Conservation (phyloP, 2,888 invertebrate genomes). For the Drosophila affinis region DNA sequence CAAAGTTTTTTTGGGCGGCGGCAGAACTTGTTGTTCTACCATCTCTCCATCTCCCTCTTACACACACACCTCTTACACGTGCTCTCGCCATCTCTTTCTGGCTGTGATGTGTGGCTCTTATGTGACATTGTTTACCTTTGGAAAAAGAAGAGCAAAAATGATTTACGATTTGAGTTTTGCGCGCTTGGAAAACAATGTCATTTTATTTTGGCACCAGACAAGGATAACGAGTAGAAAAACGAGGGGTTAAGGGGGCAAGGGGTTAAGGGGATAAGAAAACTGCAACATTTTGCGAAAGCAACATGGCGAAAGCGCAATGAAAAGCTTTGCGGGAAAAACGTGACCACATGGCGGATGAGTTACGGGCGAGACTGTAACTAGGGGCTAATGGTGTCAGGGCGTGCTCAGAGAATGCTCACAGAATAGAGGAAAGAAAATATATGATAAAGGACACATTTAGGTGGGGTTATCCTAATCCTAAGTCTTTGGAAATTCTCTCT, state of each 20-base stretch:
- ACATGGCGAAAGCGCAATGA: constrained; percentile 14
- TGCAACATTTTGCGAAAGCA: constrained; percentile 5
- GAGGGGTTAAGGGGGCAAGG: not conserved
- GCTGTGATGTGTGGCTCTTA: constrained; percentile 55
- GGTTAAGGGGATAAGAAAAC: constrained; percentile 2
- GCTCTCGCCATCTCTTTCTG: constrained; percentile 11
- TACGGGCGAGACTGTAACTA: constrained; percentile 11
- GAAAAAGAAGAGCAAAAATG: constrained; percentile 36
- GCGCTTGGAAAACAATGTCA: constrained; percentile 60
- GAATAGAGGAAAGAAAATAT: not conserved
- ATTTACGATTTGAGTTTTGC: constrained; percentile 65
- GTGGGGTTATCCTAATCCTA: not conserved
- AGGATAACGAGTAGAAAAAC: constrained; percentile 52
- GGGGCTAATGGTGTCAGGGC: constrained; percentile 3
- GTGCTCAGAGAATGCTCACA: not conserved
- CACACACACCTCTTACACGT: not conserved
- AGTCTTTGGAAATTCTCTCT: not conserved
- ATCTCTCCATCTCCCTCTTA: not conserved
- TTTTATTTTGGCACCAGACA: constrained; percentile 58
- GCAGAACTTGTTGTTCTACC: constrained; percentile 2
- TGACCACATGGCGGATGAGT: constrained; percentile 58
- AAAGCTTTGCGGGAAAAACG: constrained; percentile 19
- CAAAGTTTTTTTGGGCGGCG: constrained; percentile 33
- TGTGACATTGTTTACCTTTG: constrained; percentile 71
- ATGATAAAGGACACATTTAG: not conserved